Base-by-base conservation (phyloP, 1,140 invertebrate species). In the Heliconius hewitsoni region DNA sequence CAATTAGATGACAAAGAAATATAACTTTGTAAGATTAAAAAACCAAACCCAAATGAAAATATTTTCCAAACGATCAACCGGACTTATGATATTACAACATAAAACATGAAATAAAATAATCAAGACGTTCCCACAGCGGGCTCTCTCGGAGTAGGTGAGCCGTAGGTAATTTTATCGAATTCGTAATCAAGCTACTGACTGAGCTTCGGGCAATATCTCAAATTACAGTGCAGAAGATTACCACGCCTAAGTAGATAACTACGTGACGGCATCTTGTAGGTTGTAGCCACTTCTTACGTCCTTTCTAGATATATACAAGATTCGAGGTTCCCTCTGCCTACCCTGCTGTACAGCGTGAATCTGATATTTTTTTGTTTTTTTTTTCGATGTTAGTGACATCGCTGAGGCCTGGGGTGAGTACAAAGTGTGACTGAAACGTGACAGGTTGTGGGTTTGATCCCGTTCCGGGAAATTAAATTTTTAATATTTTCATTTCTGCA, bases 171-270 rank as follows among this genome's bases (percentile, higher is more conserved):
- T 90, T 89, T 88, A 89, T 90, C 85, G 86, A 86, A 90, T 90
- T 90, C 87, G 87, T 91, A 91, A 91, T 91, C 87, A 89, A 87
- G 90, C 90, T 91, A 90, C 89, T 83, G 89, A 90, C 89, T 84
- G 90, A 72, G 81, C 79, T 81, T 81, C 84, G 86, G 87, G 83
- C 86, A 91, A 90, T 91, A 91, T 89, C 85, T 84, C 85, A 90
- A 90, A 91, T 91, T 91, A 91, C 84, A 91, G 90, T 87, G 88
- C 85, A 84, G 82, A 82, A 86, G 86, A 91, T 91, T 91, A 84
- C 77, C 83, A 80, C 83, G 78, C 82, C 77, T 82, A 77, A 55
- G 78, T 89, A 46, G 0, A 46, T 46, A 16, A 13, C 42, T 46
- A 90, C 87, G 87, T 88, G 89, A 87, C 83, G 83, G 30, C 37